These are phyloP conservation scores for Poeciliopsis gracilis DNA, from an alignment of 2,797 vertebrate species.

Conservation along the genomic window DNA sequence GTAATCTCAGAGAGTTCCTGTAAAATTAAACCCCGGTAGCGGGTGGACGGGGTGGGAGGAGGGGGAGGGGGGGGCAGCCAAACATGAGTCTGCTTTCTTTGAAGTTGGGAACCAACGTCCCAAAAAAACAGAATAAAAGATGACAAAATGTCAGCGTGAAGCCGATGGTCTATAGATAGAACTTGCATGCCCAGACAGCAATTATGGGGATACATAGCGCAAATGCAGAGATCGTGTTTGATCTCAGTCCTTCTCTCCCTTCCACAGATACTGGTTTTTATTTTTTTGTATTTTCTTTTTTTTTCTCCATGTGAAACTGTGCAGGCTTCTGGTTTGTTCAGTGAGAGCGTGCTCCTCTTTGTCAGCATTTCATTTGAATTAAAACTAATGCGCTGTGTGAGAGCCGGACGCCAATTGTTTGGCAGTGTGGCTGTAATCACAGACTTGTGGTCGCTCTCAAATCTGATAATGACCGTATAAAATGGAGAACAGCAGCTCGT, in stretches of 20 bases:
- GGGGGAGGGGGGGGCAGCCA: constrained; percentile 3
- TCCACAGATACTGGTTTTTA: constrained; percentile 46
- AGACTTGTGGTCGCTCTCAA: constrained; percentile 72
- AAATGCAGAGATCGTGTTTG: constrained; percentile 71
- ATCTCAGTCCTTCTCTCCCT: constrained; percentile 65
- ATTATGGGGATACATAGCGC: constrained; percentile 72
- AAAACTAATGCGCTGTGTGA: constrained; percentile 69
- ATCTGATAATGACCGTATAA: constrained; percentile 76
- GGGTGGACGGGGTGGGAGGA: background rate
- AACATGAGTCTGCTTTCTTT: constrained; percentile 71
- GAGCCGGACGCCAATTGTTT: constrained; percentile 68
- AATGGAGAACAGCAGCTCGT: constrained; percentile 62
- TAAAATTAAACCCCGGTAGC: constrained; percentile 74
- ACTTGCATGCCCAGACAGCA: constrained; percentile 75
- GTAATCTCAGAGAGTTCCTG: constrained; percentile 80
- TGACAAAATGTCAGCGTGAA: constrained; percentile 74
- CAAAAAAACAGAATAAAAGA: constrained; percentile 76
- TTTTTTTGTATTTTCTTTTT: no score
- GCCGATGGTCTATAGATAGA: constrained; percentile 76
- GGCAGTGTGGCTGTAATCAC: constrained; percentile 71
- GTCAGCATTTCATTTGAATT: constrained; percentile 73
- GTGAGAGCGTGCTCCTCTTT: constrained; percentile 43
- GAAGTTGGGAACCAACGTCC: constrained; percentile 72
- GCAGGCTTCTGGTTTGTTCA: constrained; percentile 32
- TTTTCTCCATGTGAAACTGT: constrained; percentile 57